phyloP scores from a whole-genome alignment of 2,888 invertebrate genomes.

The Lottia gigantea region DNA sequence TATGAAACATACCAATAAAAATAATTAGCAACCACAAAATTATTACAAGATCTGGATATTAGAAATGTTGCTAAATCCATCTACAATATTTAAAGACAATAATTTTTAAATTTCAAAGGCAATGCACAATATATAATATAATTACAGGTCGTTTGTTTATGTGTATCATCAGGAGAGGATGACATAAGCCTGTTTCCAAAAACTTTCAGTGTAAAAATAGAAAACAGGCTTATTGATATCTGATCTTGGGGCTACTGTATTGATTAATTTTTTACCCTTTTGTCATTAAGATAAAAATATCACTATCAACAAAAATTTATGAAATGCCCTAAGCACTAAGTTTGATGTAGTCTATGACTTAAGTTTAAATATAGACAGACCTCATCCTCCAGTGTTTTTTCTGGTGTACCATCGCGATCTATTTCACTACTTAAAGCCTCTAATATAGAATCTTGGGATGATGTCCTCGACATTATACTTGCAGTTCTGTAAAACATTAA shows the following conservation, averaged over 20 bases:
- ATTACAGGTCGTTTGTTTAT: no score
- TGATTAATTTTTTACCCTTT: no score
- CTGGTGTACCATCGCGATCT: slow-evolving; percentile 42
- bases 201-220: no score
- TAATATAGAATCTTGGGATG: slow-evolving; percentile 54
- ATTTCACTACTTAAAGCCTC: slow-evolving; percentile 49
- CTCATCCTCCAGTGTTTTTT: slow-evolving; percentile 49
- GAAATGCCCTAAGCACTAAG: not conserved
- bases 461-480: slow-evolving; percentile 41
- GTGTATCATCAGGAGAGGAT: no score
- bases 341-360: not conserved
- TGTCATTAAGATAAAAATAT: not conserved
- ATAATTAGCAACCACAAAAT: slow-evolving; percentile 92
- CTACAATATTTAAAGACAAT: slow-evolving; percentile 34
- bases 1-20: slow-evolving; percentile 85
- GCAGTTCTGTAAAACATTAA: slow-evolving; percentile 27
- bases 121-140: no score
- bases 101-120: no score
- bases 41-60: slow-evolving; percentile 87
- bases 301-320: not conserved
- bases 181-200: no score
- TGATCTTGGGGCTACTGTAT: no score
- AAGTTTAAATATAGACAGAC: slow-evolving; percentile 26
- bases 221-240: no score
- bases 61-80: slow-evolving; percentile 88